Evolutionary conservation across 2,888 invertebrate species (phyloP).

Genomic region (Nudaria mundana): DNA sequence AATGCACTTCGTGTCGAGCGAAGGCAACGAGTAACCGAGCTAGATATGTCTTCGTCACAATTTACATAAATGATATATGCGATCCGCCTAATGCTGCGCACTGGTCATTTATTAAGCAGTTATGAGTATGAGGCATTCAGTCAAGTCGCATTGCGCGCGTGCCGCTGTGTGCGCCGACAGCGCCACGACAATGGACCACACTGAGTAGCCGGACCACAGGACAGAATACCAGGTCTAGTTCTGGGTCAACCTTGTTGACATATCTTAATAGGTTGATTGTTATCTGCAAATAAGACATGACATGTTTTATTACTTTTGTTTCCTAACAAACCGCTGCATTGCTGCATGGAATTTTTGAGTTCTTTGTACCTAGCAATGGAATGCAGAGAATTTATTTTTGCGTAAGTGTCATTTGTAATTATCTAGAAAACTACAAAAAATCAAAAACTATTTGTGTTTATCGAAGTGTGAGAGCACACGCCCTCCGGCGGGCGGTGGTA

Average conservation of each 20-base stretch:
- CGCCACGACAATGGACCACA: slow-evolving; percentile 64
- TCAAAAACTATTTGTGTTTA: slow-evolving; percentile 37
- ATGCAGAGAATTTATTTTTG: too few species aligned
- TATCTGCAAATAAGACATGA: slow-evolving; percentile 40
- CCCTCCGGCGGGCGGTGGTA: slow-evolving; percentile 58
- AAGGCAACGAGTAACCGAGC: slow-evolving; percentile 61
- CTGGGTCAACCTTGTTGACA: slow-evolving; percentile 68
- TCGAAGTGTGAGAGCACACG: slow-evolving; percentile 55
- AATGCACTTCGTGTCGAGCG: slow-evolving; percentile 74
- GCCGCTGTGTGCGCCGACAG: slow-evolving; percentile 68
- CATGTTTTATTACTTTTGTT: too few species aligned
- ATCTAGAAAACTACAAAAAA: slow-evolving; percentile 25
- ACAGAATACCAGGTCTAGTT: slow-evolving; percentile 41
- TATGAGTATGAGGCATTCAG: slow-evolving; percentile 53
- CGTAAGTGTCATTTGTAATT: slow-evolving; percentile 21
- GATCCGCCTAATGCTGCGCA: slow-evolving; percentile 75
- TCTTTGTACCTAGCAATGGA: not conserved
- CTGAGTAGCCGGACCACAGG: slow-evolving; percentile 41
- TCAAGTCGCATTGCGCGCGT: slow-evolving; percentile 73
- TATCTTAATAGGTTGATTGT: slow-evolving; percentile 61
- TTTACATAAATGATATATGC: slow-evolving; percentile 81
- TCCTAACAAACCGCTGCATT: slow-evolving; percentile 10
- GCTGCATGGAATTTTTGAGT: not conserved
- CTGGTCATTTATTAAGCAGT: slow-evolving; percentile 75
- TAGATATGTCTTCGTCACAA: slow-evolving; percentile 81